phyloP scores from a whole-genome alignment of 2,888 invertebrate genomes.

The Harmothoe impar region DNA sequence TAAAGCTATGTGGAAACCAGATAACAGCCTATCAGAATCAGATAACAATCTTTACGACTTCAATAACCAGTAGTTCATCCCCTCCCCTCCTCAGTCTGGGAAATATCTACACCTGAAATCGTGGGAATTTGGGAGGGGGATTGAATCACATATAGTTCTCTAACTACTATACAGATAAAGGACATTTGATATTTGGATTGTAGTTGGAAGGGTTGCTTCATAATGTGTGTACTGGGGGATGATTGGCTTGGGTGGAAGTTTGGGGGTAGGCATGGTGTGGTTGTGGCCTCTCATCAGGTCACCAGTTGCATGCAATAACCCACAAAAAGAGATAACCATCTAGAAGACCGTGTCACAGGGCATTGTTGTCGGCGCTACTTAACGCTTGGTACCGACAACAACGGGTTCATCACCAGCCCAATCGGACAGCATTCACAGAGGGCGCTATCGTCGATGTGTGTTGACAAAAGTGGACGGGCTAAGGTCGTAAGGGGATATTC shows the following conservation, averaged over 20 bases:
- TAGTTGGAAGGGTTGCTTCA: too few species aligned
- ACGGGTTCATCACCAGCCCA: background rate
- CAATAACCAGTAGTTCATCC: too few species aligned
- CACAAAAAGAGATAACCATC: background rate
- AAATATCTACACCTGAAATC: too few species aligned
- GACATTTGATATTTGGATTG: too few species aligned
- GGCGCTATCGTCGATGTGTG: background rate
- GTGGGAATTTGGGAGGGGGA: too few species aligned
- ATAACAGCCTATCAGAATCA: too few species aligned
- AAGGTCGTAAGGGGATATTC: background rate
- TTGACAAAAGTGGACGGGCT: background rate
- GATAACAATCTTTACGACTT: too few species aligned
- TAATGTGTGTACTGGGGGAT: too few species aligned
- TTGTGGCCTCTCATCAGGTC: background rate
- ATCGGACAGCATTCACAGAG: background rate
- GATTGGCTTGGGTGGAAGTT: background rate
- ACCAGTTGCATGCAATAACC: background rate
- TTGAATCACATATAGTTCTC: too few species aligned
- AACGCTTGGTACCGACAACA: background rate
- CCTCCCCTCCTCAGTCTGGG: too few species aligned
- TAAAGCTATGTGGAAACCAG: too few species aligned
- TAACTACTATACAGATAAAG: too few species aligned
- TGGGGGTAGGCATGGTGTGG: background rate
- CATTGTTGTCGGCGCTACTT: background rate
- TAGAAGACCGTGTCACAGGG: background rate